phyloP scores from a whole-genome alignment of 2,888 invertebrate genomes.

The Pseudococcus longispinus region DNA sequence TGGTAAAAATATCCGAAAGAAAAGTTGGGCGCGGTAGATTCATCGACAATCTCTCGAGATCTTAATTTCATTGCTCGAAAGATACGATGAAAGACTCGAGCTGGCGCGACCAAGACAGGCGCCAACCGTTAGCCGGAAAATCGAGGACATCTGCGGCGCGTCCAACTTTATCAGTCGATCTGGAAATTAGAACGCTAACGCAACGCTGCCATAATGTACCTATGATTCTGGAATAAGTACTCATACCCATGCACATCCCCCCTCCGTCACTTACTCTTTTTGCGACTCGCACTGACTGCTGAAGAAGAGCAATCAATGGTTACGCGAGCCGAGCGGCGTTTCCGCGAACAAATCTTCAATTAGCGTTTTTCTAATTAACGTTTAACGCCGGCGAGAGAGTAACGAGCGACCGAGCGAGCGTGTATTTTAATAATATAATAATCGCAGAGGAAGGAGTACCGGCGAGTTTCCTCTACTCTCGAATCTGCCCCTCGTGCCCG shows the following conservation, averaged over 20 bases:
- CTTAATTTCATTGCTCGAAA: too few relatives aligned
- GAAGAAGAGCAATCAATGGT: background rate
- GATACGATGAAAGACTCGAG: too few relatives aligned
- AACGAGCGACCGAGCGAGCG: background rate
- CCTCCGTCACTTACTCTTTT: background rate
- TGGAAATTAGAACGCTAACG: background rate
- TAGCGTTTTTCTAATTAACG: slow-evolving; percentile 10
- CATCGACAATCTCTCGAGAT: too few relatives aligned
- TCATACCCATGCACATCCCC: background rate
- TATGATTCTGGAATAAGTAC: background rate
- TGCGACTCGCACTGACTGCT: background rate
- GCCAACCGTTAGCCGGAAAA: background rate
- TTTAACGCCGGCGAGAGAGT: background rate
- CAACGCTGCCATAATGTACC: background rate
- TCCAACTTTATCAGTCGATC: background rate
- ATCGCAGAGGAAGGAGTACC: background rate
- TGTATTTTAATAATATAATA: background rate
- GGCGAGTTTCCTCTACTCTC: background rate
- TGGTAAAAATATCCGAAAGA: too few relatives aligned
- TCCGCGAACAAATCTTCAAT: background rate
- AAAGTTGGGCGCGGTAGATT: too few relatives aligned
- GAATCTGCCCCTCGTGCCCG: background rate
- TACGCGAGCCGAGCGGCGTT: background rate
- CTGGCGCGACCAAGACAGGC: background rate
- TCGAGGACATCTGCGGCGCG: background rate